These are phyloP conservation scores for Dryococelus australis DNA, from an alignment of 2,888 invertebrate genomes.

Conservation along the genomic window DNA sequence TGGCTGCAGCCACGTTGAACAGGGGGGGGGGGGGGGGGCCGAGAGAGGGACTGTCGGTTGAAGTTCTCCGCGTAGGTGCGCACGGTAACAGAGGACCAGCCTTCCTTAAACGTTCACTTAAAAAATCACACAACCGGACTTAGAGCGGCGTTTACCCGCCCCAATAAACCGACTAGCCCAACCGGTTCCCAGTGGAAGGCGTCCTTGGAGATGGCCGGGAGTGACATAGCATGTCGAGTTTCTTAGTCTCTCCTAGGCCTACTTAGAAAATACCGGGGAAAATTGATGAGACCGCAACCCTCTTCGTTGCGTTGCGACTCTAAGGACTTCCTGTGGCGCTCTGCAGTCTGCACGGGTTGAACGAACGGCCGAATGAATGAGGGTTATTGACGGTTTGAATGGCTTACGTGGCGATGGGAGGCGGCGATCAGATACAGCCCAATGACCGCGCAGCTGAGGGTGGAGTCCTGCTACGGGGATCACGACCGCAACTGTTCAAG, in stretches of 20 bases:
- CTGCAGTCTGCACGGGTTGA: background rate
- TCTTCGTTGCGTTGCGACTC: too few relatives aligned
- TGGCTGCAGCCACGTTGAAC: too few relatives aligned
- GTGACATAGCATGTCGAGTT: too few relatives aligned
- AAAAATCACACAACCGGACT: background rate
- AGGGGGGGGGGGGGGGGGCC: too few relatives aligned
- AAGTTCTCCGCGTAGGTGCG: background rate
- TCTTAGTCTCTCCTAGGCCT: too few relatives aligned
- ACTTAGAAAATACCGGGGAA: too few relatives aligned
- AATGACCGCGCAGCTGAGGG: background rate
- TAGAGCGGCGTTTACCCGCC: background rate
- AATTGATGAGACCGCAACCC: too few relatives aligned
- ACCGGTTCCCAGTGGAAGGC: background rate
- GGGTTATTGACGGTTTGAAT: background rate
- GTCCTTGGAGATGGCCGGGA: background rate
- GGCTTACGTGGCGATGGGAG: background rate
- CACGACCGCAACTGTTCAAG: constrained; percentile 2
- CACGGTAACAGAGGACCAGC: background rate
- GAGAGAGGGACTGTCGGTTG: too few relatives aligned
- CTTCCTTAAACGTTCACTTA: background rate
- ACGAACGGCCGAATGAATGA: constrained; percentile 1
- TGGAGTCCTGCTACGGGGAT: background rate
- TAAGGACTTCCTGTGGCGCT: background rate
- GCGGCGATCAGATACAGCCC: background rate
- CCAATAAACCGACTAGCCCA: background rate